Conservation (phyloP, 2,888 invertebrate genomes). For the Drosophila siamana region DNA sequence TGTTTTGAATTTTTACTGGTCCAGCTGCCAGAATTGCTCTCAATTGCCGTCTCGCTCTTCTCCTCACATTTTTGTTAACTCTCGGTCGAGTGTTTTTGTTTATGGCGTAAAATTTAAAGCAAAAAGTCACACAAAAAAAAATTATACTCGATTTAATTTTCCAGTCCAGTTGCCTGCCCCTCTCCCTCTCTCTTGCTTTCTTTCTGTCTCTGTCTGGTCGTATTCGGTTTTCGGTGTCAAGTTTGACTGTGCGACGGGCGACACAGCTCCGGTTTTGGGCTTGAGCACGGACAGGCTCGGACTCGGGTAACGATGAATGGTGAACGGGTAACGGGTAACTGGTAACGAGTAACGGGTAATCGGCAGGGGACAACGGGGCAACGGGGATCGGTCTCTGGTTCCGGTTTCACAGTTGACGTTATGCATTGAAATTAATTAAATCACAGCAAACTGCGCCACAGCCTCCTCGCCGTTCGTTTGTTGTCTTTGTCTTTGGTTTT, state of each 20-base stretch:
- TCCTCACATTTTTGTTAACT: constrained; percentile 29
- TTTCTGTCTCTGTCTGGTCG: constrained; percentile 22
- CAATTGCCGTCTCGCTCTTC: neutral
- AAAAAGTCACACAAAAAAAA: constrained; percentile 72
- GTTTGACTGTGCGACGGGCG: constrained; percentile 54
- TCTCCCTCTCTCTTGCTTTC: neutral
- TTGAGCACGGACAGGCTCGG: constrained; percentile 9
- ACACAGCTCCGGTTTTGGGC: constrained; percentile 35
- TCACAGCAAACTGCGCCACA: constrained; percentile 73
- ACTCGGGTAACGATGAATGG: constrained; percentile 4
- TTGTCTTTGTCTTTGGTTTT: constrained; percentile 43
- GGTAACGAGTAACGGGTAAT: neutral
- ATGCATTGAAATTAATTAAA: constrained; percentile 83
- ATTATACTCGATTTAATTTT: constrained; percentile 82
- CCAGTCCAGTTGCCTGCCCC: constrained; percentile 75
- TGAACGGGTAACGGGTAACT: too few species aligned
- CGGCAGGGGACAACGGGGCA: neutral
- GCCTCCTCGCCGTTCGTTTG: constrained; percentile 43
- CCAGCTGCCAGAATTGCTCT: constrained; percentile 35
- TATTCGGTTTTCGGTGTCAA: constrained; percentile 64
- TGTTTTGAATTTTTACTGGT: constrained; percentile 39
- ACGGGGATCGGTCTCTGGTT: constrained; percentile 53
- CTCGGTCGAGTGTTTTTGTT: constrained; percentile 41
- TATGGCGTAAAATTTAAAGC: constrained; percentile 65
- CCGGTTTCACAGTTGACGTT: constrained; percentile 80